Percentiles rank a stretch among this genome's conserved stretches.
Conservation (phyloP, 2,888 invertebrate genomes). For the Stomorhina lunata region DNA sequence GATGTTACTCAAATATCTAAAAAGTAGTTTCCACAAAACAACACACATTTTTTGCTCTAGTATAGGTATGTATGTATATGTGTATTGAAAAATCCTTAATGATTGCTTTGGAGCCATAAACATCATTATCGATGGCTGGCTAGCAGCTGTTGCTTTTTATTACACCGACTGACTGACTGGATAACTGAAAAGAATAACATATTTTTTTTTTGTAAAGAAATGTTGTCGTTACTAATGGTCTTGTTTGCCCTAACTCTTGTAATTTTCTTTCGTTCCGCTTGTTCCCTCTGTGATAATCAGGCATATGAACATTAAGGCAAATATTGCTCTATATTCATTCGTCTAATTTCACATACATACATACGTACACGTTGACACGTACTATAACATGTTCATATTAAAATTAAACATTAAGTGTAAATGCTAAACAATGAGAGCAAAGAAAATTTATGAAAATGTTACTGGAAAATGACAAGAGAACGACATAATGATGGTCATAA, state of each 20-base stretch:
- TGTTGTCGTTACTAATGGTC: not conserved
- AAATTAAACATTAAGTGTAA: slow-evolving; percentile 22
- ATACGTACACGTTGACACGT: not conserved
- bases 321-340: slow-evolving; percentile 11
- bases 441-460: slow-evolving; percentile 26
- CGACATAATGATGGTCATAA: slow-evolving; percentile 26
- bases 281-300: too few relatives aligned
- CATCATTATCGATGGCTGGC: slow-evolving; percentile 67
- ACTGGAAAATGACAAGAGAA: not conserved
- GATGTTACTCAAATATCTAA: not conserved
- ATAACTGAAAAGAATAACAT: not conserved
- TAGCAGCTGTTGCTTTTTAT: slow-evolving; percentile 58
- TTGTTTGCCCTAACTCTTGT: not conserved
- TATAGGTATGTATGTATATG: not conserved
- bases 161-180: too few relatives aligned
- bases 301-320: too few relatives aligned
- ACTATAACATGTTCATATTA: not conserved
- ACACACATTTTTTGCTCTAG: not conserved
- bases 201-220: not conserved
- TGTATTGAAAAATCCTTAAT: slow-evolving; percentile 54
- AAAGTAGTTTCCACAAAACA: not conserved
- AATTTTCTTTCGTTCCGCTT: not conserved
- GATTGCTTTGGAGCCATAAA: slow-evolving; percentile 66
- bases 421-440: not conserved
- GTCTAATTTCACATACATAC: not conserved